Conservation (phyloP, 2,797 vertebrate genomes). For the Semaprochilodus insignis region DNA sequence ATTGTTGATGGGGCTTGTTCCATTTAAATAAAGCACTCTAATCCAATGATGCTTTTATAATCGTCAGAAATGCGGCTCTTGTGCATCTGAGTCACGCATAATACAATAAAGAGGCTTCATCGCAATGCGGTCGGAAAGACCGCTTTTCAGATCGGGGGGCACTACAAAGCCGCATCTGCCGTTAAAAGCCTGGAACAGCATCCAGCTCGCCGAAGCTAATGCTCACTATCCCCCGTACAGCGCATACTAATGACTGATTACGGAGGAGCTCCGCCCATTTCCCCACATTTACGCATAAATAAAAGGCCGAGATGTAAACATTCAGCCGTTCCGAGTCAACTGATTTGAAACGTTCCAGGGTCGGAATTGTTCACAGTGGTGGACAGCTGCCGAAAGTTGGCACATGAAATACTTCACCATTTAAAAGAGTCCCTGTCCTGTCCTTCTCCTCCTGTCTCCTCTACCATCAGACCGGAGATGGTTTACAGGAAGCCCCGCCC, state of each 20-base stretch:
- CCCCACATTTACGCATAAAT: too few relatives aligned
- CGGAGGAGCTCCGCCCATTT: too few relatives aligned
- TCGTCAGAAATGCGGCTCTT: constrained; percentile 5
- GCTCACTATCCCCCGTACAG: not conserved
- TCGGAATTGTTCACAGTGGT: too few relatives aligned
- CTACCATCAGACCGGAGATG: not conserved
- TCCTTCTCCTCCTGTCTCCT: not conserved
- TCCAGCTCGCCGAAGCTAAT: not conserved
- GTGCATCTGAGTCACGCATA: constrained; percentile 12
- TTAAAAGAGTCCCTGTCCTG: not conserved
- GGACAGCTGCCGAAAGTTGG: too few relatives aligned
- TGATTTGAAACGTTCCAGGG: too few relatives aligned
- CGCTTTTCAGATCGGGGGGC: not conserved
- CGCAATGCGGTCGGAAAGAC: not conserved
- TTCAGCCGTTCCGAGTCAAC: too few relatives aligned
- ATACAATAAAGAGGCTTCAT: constrained; percentile 11
- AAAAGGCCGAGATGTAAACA: too few relatives aligned
- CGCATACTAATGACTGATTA: too few relatives aligned
- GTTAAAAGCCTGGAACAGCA: not conserved
- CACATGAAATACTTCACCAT: too few relatives aligned
- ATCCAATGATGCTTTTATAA: constrained; percentile 9
- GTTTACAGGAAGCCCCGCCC: not conserved
- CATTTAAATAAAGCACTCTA: constrained; percentile 10
- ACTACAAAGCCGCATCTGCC: constrained; percentile 1
- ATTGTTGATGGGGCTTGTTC: not conserved